Percentiles rank a stretch among this genome's conserved stretches.
Evolutionary conservation across 2,888 invertebrate species (phyloP).

Genomic region (Dendrolimus houi): DNA sequence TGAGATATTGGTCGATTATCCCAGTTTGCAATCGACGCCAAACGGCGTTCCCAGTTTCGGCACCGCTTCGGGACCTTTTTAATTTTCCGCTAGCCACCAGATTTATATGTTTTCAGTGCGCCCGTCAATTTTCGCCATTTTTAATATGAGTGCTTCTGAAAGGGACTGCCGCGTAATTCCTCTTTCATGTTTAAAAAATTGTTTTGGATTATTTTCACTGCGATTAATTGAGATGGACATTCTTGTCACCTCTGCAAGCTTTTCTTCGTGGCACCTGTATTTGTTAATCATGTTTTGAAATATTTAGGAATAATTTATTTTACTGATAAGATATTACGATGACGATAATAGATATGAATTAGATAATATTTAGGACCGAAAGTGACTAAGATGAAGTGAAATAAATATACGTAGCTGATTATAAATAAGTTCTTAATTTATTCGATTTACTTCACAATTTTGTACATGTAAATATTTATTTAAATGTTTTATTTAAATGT

Average conservation of each 20-base stretch:
- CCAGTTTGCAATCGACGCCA: not conserved
- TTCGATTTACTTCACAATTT: no score
- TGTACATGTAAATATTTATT: no score
- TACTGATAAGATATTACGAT: no score
- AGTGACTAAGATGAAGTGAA: no score
- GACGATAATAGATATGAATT: no score
- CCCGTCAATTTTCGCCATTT: conserved; percentile 64
- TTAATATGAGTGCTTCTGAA: conserved; percentile 55
- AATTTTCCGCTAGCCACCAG: conserved; percentile 69
- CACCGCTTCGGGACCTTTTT: conserved; percentile 48
- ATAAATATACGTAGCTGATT: no score
- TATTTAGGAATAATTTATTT: no score
- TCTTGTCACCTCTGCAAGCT: not conserved
- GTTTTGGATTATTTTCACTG: conserved; percentile 18
- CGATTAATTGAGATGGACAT: conserved; percentile 16
- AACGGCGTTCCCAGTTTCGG: conserved; percentile 26
- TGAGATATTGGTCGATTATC: conserved; percentile 36
- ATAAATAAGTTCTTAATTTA: no score
- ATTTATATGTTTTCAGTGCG: conserved; percentile 66
- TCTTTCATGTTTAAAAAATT: conserved; percentile 27
- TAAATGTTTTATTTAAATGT: no score
- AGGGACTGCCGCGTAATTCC: conserved; percentile 30
- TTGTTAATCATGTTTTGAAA: no score
- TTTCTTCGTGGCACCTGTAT: not conserved
- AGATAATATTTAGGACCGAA: no score